Evolutionary conservation across 1,140 invertebrate species (phyloP).

Genomic region (Drosophila grimshawi): DNA sequence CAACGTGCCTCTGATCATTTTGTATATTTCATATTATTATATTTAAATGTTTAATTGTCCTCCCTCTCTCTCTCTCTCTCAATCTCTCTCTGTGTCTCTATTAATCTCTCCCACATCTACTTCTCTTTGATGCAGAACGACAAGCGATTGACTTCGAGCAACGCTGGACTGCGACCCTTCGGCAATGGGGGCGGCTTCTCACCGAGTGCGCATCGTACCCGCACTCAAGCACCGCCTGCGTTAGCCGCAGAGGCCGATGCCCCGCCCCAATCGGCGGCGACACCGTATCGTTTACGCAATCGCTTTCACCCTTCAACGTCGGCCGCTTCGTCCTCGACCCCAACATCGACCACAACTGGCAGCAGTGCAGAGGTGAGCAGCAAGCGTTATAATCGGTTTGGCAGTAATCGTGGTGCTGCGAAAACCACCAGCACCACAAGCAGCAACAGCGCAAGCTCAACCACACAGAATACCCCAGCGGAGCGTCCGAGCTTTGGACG

Average conservation of each 20-base stretch:
- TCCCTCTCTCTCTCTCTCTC: not conserved
- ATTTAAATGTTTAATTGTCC: too few relatives aligned
- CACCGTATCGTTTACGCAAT: constrained; percentile 65
- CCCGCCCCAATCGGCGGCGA: constrained; percentile 40
- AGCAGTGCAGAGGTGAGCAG: constrained; percentile 63
- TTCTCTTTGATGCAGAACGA: constrained; percentile 55
- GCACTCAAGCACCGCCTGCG: constrained; percentile 40
- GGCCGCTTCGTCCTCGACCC: constrained; percentile 37
- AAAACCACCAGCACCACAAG: constrained; percentile 41
- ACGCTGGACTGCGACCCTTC: constrained; percentile 54
- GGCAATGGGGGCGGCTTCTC: constrained; percentile 77
- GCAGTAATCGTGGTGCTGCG: constrained; percentile 34
- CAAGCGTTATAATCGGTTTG: constrained; percentile 78
- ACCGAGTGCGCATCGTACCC: constrained; percentile 57
- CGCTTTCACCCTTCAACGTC: constrained; percentile 69
- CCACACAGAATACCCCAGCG: constrained; percentile 49
- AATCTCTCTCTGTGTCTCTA: too few relatives aligned
- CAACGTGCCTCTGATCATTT: too few relatives aligned
- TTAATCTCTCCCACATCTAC: not conserved
- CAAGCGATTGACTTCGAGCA: constrained; percentile 60
- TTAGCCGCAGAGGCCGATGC: constrained; percentile 32
- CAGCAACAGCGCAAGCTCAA: constrained; percentile 35
- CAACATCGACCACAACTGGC: constrained; percentile 44
- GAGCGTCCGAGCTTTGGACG: constrained; percentile 69
- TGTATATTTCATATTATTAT: too few relatives aligned